These are phyloP conservation scores for Gavialis gangeticus DNA, from an alignment of 2,113 vertebrate species.

Conservation along the genomic window DNA sequence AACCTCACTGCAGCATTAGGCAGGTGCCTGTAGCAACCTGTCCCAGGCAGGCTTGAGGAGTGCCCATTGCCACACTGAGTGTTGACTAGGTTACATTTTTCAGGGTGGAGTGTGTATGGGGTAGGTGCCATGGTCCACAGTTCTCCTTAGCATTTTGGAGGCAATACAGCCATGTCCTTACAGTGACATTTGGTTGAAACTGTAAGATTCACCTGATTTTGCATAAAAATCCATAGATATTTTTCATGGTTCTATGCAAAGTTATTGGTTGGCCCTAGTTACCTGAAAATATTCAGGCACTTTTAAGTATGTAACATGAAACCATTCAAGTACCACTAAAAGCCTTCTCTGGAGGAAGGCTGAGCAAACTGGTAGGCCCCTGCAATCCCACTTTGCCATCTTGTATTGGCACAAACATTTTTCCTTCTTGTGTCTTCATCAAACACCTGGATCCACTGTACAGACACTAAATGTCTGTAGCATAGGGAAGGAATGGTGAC, in stretches of 20 bases:
- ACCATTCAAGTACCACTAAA: not conserved
- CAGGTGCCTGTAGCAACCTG: too few species aligned
- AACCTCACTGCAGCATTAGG: too few species aligned
- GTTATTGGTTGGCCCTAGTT: not conserved
- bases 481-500: not conserved
- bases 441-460: not conserved
- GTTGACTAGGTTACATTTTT: too few species aligned
- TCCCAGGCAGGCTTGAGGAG: too few species aligned
- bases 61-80: too few species aligned
- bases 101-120: too few species aligned
- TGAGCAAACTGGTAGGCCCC: not conserved
- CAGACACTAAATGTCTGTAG: not conserved
- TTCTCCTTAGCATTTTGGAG: not conserved
- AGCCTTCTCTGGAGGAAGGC: not conserved
- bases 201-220: not conserved
- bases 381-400: rapidly evolving
- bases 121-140: not conserved
- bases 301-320: not conserved
- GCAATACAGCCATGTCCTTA: too few species aligned
- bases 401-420: not conserved
- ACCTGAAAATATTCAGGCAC: not conserved
- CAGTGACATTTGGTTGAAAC: too few species aligned
- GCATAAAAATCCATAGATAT: not conserved
- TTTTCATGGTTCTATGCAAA: not conserved
- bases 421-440: not conserved